Base-by-base conservation (phyloP, 2,113 vertebrate species). In the Otis tarda region DNA sequence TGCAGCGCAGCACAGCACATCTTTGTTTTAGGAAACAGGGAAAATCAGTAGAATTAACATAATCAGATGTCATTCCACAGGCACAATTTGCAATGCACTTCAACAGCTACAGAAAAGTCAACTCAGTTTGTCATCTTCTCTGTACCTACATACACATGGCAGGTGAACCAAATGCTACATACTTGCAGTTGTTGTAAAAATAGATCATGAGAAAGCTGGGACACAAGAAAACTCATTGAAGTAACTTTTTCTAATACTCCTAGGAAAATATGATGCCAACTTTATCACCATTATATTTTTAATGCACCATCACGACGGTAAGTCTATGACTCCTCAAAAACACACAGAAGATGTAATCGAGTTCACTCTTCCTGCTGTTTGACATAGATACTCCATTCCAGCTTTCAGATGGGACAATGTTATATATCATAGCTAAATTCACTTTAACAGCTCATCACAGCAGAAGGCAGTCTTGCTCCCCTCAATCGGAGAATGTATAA, bases 111-210 rank as follows among this genome's bases (percentile, higher is more conserved):
- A n/a, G 1, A 9, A 45, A 84, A 90, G 33, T 23, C 55, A 64
- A 17, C 10, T 23, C 31, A 37, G 14, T 49, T 59, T 80, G 15
- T 15, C 59, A 30, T 22, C 33, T 41, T 35, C 67, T 53, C 63
- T 39, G 35, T 35, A 79, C 13, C 45, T 27, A 56, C 3, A n/a
- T 2, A 59, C 1, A 53, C 4, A 25, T 3, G 3, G 55, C 53
- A 73, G 30, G 1, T 37, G 50, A 90, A 69, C 5, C 0, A 2
- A 83, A 39, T 2, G 1, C 27, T 37, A 55, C 0, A 0, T 56
- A 28, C 23, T 25, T 60, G 33, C 12, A 80, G 17, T 6, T 67
- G 8, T 9, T 53, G 9, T 47, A 77, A 80, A 90, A 83, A 65
- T 1, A 33, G 39, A 27, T 11, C 56, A 45, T 17, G 7, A 73